Conservation (phyloP, 2,888 invertebrate species). For the Aporophyla nigra region DNA sequence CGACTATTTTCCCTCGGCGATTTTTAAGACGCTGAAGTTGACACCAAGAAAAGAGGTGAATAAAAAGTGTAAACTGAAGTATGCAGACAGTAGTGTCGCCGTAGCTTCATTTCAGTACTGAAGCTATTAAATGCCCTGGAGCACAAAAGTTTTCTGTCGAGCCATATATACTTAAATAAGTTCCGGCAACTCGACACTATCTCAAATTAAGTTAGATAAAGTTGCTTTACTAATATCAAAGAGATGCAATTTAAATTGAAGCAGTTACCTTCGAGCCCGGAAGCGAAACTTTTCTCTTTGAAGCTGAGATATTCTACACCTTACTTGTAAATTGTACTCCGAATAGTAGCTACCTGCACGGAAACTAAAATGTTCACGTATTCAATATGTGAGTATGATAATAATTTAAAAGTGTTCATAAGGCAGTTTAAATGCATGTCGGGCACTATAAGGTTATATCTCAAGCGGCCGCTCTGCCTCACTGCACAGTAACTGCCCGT, state of each 20-base stretch:
- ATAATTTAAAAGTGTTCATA: constrained; percentile 74
- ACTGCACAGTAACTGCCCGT: constrained; percentile 76
- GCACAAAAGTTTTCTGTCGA: constrained; percentile 52
- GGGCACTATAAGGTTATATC: constrained; percentile 72
- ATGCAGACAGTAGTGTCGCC: constrained; percentile 12
- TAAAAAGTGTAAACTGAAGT: constrained; percentile 39
- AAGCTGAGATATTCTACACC: constrained; percentile 3
- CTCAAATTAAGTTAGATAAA: constrained; percentile 55
- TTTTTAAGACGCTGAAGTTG: constrained; percentile 45
- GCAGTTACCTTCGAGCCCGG: constrained; percentile 19
- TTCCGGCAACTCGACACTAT: constrained; percentile 43
- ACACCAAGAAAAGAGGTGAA: constrained; percentile 46
- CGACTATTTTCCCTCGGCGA: constrained; percentile 65
- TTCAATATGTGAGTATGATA: constrained; percentile 65
- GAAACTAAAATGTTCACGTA: constrained; percentile 51
- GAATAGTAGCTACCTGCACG: constrained; percentile 17
- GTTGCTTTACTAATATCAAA: constrained; percentile 54
- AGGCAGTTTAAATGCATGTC: constrained; percentile 81
- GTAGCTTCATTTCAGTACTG: constrained; percentile 56
- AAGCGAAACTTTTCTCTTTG: constrained; percentile 50
- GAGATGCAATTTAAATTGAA: constrained; percentile 47
- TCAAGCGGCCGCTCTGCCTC: constrained; percentile 67
- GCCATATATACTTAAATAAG: constrained; percentile 53
- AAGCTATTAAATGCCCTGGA: constrained; percentile 38
- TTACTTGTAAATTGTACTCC: constrained; percentile 14